A percentile compares a stretch with the other conserved stretches of the same genome.
Evolutionary conservation across 2,113 vertebrate species (phyloP).

Genomic region (Elephas maximus): DNA sequence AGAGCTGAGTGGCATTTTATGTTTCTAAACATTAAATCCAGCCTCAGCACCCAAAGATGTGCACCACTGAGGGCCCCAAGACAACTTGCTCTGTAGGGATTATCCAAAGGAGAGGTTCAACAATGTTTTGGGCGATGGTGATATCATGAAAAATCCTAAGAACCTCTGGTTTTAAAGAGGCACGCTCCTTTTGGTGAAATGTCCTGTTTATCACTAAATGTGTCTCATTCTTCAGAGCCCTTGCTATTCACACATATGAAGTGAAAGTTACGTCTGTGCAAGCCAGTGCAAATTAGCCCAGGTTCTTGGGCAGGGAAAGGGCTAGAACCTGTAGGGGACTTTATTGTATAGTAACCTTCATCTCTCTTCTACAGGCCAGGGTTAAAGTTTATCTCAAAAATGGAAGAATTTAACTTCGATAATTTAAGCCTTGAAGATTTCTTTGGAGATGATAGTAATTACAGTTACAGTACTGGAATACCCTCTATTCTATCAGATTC

Average conservation of each 20-base stretch:
- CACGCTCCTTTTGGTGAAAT: neutral
- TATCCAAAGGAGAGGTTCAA: neutral
- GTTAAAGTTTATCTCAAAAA: neutral
- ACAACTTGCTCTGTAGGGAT: neutral
- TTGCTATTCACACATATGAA: neutral
- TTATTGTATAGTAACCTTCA: neutral
- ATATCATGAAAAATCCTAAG: neutral
- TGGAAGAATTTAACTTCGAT: neutral
- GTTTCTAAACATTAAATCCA: neutral
- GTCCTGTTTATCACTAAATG: neutral
- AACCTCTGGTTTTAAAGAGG: neutral
- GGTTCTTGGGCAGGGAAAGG: neutral
- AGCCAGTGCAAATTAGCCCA: neutral
- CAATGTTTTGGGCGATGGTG: neutral
- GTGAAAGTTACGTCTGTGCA: neutral
- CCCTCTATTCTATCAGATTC: rapidly evolving
- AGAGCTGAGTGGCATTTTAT: neutral
- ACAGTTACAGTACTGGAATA: slow-evolving; percentile 71
- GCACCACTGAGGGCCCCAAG: neutral
- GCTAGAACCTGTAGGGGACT: neutral
- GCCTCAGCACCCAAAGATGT: neutral
- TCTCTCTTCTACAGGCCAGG: slow-evolving; percentile 61
- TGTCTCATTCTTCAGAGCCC: neutral
- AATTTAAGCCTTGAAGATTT: rapidly evolving
- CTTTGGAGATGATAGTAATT: neutral